Base-by-base conservation (phyloP, 2,888 invertebrate genomes). In the Polyommatus iphigenia region DNA sequence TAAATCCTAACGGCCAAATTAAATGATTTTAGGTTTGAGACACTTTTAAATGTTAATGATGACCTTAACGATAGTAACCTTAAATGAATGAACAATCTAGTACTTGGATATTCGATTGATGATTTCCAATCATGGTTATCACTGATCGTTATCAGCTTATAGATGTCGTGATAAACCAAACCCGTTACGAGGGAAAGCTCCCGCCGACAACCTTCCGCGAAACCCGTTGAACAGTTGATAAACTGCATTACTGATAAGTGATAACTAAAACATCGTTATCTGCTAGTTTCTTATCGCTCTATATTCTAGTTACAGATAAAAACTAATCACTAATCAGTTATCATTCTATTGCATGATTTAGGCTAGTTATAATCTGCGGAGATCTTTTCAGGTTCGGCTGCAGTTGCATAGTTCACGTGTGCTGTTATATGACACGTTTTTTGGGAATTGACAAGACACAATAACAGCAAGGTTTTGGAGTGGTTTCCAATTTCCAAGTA, bases 121-220 rank as follows among this genome's bases (percentile, higher is more conserved):
- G 8, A 59, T 59, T 59, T 59, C 20, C 15, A 59, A 59, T 8
- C 2, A n/a, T n/a, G 8, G 8, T 13, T 67, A 67, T 71, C 18
- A 13, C 18, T 32, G 71, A 71, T 71, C 29, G 18, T 29, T 32
- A 32, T 32, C 36, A 71, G 8, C 7, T 36, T 18, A 67, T 24
- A n/a, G n/a, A 71, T 71, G 36, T 41, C 41, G 10, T 24, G 72
- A 73, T 71, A 71, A 71, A 41, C 18, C 41, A 71, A 71, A 41
- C 71, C 36, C 13, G 36, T n/a, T 32, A 8, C 15, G 72, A 73
- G 72, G 15, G 46, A 73, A 73, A 73, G 41, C 20, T 36, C 24
- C 24, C 20, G 59, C 59, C 20, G 59, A 59, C 59, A 8, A 8
- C 59, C 59, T 20, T 59, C 59, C 20, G 59, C n/a, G n/a, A 67